Evolutionary conservation across 2,888 invertebrate genomes (phyloP).

Genomic region (Habrosyne pyritoides): DNA sequence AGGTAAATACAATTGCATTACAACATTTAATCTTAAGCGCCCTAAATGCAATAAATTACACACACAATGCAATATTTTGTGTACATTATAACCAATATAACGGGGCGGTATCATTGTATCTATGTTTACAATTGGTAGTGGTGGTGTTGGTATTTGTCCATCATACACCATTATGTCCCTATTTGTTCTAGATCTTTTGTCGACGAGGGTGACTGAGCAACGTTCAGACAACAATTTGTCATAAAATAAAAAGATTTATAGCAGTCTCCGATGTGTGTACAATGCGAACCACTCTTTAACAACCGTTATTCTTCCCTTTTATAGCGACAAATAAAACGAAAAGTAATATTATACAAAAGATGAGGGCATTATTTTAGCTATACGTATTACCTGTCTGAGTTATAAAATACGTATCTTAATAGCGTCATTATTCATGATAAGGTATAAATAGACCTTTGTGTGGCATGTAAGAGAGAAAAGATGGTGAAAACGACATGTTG

Average conservation of each 20-base stretch:
- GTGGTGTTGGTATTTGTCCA: slow-evolving; percentile 69
- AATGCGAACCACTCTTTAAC: slow-evolving; percentile 66
- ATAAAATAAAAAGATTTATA: slow-evolving; percentile 83
- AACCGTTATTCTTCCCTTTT: slow-evolving; percentile 78
- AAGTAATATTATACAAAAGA: slow-evolving; percentile 71
- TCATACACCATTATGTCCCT: slow-evolving; percentile 71
- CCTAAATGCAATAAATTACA: slow-evolving; percentile 66
- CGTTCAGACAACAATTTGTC: slow-evolving; percentile 79
- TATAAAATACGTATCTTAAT: slow-evolving; percentile 54
- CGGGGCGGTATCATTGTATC: slow-evolving; percentile 65
- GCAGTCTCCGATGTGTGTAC: slow-evolving; percentile 57
- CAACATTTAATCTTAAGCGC: slow-evolving; percentile 22
- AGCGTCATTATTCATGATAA: slow-evolving; percentile 49
- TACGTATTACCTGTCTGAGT: slow-evolving; percentile 51
- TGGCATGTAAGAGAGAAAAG: slow-evolving; percentile 21
- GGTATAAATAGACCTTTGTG: slow-evolving; percentile 32
- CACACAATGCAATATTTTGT: slow-evolving; percentile 66
- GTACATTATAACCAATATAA: slow-evolving; percentile 64
- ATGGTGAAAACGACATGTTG: slow-evolving; percentile 17
- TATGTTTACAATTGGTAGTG: slow-evolving; percentile 71
- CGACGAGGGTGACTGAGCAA: slow-evolving; percentile 60
- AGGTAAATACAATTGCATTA: not conserved
- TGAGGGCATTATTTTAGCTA: slow-evolving; percentile 62
- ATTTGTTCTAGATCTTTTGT: slow-evolving; percentile 80
- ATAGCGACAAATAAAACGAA: slow-evolving; percentile 77